Base-by-base conservation (phyloP, 2,888 invertebrate genomes). In the Brenthis hecate region DNA sequence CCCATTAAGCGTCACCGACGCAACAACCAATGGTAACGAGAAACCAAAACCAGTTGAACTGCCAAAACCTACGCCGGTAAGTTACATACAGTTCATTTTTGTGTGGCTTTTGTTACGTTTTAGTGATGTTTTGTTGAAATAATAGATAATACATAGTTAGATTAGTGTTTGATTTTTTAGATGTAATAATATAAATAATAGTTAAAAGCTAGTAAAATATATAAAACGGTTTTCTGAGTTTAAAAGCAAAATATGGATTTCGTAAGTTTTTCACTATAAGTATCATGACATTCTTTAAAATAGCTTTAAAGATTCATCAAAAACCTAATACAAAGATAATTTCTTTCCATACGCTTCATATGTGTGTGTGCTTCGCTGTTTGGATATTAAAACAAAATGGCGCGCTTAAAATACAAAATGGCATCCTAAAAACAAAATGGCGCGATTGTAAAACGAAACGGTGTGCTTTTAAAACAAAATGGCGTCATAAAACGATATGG, bases 61-160 rank as follows among this genome's bases (percentile, higher is more conserved):
- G 13, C 92, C 92, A 0, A 90, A 91, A 75, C 92, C 92, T 0
- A 90, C 92, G 0, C 91, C 91, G 84, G 89, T 91, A 66, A 85
- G 88, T 81, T 47, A 23, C 74, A 71, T 71, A 65, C 66, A 76
- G 72, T 76, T 76, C 78, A 66, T 54, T 13, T 60, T 55, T 72
- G 50, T 72, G 74, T 71, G 70, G 74, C 74, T 76, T 74, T 66
- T 67, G 74, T 73, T n/a, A 48, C 3, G 28, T 50, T 50, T 74
- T 74, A 62, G 57, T 70, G 69, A 56, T 65, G 66, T 69, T 69
- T 62, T 61, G 28, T 73, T 54, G 69, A 23, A 67, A 36, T 67
- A 19, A 53, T 64, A 47, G 32, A 36, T 62, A 19, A 19, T 19
- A 19, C 19, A 19, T 19, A 62, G 16, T 62, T 61, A 57, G 23